Evolutionary conservation across 2,113 vertebrate species (phyloP).

Genomic region (Canis aureus): DNA sequence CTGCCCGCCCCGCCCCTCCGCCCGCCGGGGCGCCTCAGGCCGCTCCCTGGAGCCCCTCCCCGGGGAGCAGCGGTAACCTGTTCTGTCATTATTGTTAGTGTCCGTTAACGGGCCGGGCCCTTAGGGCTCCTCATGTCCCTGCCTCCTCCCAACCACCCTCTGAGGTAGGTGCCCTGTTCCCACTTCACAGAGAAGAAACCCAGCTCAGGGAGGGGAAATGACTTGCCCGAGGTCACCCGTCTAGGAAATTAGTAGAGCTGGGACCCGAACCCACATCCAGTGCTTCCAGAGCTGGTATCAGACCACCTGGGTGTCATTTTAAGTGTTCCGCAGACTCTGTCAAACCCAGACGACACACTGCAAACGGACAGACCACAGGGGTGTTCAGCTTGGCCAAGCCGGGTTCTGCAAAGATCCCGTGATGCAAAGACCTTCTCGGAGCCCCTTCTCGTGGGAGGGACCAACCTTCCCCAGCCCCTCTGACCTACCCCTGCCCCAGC

Average conservation of each 20-base stretch:
- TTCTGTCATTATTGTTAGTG: background rate
- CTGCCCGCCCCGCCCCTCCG: background rate
- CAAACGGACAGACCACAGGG: background rate
- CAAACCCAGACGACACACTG: background rate
- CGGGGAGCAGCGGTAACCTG: background rate
- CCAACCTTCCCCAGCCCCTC: background rate
- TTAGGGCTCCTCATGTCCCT: background rate
- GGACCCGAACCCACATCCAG: background rate
- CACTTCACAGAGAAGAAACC: background rate
- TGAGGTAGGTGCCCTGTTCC: slow-evolving; percentile 40
- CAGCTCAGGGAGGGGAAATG: slow-evolving; percentile 16
- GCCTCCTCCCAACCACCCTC: background rate
- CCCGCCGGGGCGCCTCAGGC: background rate
- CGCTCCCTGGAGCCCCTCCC: background rate
- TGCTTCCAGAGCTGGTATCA: background rate
- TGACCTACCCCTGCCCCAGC: slow-evolving; percentile 58
- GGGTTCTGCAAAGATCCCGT: background rate
- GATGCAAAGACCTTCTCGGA: background rate
- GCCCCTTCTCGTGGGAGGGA: background rate
- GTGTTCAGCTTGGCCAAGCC: background rate
- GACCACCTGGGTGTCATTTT: background rate
- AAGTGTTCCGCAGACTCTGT: background rate
- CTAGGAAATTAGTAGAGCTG: background rate
- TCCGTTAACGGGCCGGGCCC: background rate
- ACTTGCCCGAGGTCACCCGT: background rate